Conservation (phyloP, 30 jellyfish, hydroid and myxozoan genomes). For the Aurelia sp. region DNA sequence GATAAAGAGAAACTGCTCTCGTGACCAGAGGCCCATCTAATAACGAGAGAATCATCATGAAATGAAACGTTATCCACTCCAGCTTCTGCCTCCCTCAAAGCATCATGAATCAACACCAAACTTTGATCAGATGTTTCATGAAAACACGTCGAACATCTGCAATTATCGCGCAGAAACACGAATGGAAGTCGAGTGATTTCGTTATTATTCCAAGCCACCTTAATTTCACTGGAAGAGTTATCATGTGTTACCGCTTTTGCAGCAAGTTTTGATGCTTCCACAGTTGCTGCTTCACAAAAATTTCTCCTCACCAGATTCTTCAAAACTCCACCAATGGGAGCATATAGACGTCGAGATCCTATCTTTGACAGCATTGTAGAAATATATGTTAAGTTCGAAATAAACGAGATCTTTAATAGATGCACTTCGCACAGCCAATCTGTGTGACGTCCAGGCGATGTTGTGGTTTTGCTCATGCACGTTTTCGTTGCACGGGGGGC, state of each 20-base stretch:
- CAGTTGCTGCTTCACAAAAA: not conserved
- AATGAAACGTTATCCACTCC: slow-evolving; percentile 2
- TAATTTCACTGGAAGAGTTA: slow-evolving; percentile 7
- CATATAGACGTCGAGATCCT: too few relatives aligned
- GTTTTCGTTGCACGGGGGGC: too few relatives aligned
- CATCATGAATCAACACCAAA: slow-evolving; percentile 39
- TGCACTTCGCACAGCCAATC: too few relatives aligned
- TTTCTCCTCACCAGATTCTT: too few relatives aligned
- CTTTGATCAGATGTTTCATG: slow-evolving; percentile 68
- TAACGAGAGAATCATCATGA: slow-evolving; percentile 9
- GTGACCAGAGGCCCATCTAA: slow-evolving; percentile 51
- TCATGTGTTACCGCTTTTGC: not conserved
- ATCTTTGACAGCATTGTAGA: too few relatives aligned
- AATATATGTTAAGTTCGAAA: not conserved
- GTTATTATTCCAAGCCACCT: slow-evolving; percentile 40
- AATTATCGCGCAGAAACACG: slow-evolving; percentile 77
- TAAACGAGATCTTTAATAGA: not conserved
- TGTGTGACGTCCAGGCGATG: too few relatives aligned
- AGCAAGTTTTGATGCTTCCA: not conserved
- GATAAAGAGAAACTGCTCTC: slow-evolving; percentile 21
- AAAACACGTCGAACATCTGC: slow-evolving; percentile 81
- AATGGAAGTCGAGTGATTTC: slow-evolving; percentile 41
- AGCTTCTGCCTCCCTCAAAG: slow-evolving; percentile 23
- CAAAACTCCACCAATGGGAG: too few relatives aligned
- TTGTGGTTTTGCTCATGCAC: too few relatives aligned